Evolutionary conservation across 2,797 vertebrate species (phyloP).

Genomic region (Oreonectes daqikongensis): DNA sequence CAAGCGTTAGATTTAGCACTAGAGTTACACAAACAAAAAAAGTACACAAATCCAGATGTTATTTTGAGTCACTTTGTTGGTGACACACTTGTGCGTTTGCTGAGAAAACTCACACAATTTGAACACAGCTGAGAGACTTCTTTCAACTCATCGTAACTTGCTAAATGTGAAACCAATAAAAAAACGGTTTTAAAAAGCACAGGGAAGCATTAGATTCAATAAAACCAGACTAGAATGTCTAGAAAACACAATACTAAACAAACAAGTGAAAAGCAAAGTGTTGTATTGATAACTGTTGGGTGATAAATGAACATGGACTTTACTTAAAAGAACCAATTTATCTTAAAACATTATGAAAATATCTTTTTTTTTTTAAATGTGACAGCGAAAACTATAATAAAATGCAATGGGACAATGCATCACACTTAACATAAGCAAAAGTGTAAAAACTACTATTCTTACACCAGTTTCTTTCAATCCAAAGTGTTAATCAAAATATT

Average conservation of each 20-base stretch:
- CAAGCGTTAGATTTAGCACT: too few species aligned
- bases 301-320: neutral
- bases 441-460: neutral
- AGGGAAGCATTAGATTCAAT: neutral
- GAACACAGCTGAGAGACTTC: neutral
- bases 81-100: slow-evolving; percentile 1
- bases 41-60: neutral
- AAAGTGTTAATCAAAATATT: neutral
- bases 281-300: neutral
- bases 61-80: neutral
- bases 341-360: neutral
- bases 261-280: neutral
- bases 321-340: too few species aligned
- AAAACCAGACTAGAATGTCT: neutral
- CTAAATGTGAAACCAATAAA: neutral
- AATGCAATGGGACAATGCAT: too few species aligned
- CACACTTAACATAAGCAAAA: neutral
- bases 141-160: neutral
- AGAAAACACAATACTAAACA: neutral
- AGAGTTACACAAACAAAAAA: neutral
- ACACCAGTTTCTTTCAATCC: neutral
- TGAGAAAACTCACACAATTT: slow-evolving; percentile 9
- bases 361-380: too few species aligned
- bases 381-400: too few species aligned
- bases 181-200: neutral